These are phyloP conservation scores for Griposia aprilina DNA, from an alignment of 2,888 invertebrate genomes.

Conservation along the genomic window DNA sequence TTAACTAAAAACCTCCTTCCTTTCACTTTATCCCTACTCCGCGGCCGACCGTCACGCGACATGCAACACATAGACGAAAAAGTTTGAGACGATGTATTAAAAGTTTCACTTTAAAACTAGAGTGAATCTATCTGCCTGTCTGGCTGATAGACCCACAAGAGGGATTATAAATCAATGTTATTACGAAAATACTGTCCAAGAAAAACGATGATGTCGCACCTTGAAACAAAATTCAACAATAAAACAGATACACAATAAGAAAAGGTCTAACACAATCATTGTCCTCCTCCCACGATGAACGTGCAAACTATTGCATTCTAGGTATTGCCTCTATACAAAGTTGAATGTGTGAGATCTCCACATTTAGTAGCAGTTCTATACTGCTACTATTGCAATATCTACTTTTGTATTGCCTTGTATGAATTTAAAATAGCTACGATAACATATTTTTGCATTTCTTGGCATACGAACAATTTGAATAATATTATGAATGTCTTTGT, in stretches of 20 bases:
- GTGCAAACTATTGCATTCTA: background rate
- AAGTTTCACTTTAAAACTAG: no score
- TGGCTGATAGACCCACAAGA: no score
- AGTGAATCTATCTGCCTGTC: no score
- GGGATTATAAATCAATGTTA: no score
- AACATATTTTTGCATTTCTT: slow-evolving; percentile 15
- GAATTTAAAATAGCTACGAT: slow-evolving; percentile 16
- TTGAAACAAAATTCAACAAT: background rate
- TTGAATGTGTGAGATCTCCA: background rate
- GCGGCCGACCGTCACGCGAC: no score
- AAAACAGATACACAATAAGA: background rate
- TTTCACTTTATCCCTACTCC: no score
- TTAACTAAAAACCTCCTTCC: no score
- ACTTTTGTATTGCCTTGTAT: background rate
- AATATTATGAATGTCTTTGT: background rate
- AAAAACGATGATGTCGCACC: background rate
- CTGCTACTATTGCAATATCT: background rate
- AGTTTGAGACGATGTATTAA: no score
- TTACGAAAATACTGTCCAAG: background rate
- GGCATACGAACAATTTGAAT: background rate
- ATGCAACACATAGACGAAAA: no score
- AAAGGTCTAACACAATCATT: no score
- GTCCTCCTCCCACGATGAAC: background rate
- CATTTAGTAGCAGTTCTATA: background rate
- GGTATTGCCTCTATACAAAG: background rate